A percentile compares a stretch with the other conserved stretches of the same genome.
phyloP scores from a whole-genome alignment of 2,113 vertebrate genomes.

The Protobothrops mucrosquamatus region DNA sequence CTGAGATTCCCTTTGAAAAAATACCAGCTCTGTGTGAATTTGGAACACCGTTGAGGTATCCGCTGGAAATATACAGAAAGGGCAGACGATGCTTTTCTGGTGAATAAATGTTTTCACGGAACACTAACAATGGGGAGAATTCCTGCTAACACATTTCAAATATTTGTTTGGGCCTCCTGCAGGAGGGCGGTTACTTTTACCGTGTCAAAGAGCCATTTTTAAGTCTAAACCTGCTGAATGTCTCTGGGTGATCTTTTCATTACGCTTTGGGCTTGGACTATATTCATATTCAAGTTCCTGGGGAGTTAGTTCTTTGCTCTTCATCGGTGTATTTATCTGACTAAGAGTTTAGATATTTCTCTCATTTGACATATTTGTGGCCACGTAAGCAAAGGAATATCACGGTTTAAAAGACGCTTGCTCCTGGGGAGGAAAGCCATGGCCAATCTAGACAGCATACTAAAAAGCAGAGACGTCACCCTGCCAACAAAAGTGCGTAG shows the following conservation, averaged over 20 bases:
- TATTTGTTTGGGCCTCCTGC: slow-evolving; percentile 8
- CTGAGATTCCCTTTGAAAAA: background rate
- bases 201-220: background rate
- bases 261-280: background rate
- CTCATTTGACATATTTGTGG: too few relatives aligned
- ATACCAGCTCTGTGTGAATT: background rate
- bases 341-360: too few relatives aligned
- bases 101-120: background rate
- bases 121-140: background rate
- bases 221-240: background rate
- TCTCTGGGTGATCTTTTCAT: background rate
- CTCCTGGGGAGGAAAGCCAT: too few relatives aligned
- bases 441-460: too few relatives aligned
- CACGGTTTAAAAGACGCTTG: background rate
- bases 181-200: background rate
- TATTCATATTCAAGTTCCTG: background rate
- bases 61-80: background rate
- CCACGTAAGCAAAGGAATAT: too few relatives aligned
- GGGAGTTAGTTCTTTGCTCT: background rate
- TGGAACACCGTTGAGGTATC: background rate
- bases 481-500: too few relatives aligned
- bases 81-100: background rate
- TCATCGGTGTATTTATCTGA: background rate
- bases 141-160: background rate
- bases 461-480: too few relatives aligned